Evolutionary conservation across 2,113 vertebrate genomes (phyloP).

Genomic region (Chloebia gouldiae): DNA sequence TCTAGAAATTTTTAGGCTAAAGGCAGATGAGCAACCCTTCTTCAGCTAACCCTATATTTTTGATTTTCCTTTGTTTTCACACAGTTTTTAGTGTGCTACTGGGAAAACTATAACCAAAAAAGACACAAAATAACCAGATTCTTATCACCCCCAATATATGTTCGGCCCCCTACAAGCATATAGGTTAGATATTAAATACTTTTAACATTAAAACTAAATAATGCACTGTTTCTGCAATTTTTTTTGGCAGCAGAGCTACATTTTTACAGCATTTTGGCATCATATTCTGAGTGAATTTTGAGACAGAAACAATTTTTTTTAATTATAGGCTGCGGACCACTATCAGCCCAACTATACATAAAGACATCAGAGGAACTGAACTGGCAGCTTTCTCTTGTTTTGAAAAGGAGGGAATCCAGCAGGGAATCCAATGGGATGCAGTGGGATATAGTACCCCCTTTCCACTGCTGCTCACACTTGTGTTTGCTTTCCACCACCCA

Average conservation of each 20-base stretch:
- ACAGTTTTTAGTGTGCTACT: neutral
- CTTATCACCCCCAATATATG: neutral
- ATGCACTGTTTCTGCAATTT: neutral
- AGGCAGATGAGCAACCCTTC: neutral
- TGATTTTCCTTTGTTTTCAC: neutral
- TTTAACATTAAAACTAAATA: neutral
- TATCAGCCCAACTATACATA: neutral
- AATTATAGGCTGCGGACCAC: neutral
- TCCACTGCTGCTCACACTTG: neutral
- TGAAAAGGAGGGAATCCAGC: neutral
- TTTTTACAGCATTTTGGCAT: neutral
- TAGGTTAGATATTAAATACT: neutral
- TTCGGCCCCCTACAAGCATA: neutral
- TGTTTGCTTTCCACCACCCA: neutral
- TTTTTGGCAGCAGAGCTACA: neutral
- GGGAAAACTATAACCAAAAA: neutral
- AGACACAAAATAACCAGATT: neutral
- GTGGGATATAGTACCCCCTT: neutral
- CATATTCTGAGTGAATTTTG: neutral
- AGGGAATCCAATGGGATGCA: neutral
- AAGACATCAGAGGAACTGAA: neutral
- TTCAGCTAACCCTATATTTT: neutral
- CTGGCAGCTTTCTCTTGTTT: neutral
- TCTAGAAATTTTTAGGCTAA: neutral
- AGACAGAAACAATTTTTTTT: neutral